A percentile compares a stretch with the other conserved stretches of the same genome.
These are phyloP conservation scores for Fregetta grallaria DNA, from an alignment of 2,113 vertebrate species.

Conservation along the genomic window DNA sequence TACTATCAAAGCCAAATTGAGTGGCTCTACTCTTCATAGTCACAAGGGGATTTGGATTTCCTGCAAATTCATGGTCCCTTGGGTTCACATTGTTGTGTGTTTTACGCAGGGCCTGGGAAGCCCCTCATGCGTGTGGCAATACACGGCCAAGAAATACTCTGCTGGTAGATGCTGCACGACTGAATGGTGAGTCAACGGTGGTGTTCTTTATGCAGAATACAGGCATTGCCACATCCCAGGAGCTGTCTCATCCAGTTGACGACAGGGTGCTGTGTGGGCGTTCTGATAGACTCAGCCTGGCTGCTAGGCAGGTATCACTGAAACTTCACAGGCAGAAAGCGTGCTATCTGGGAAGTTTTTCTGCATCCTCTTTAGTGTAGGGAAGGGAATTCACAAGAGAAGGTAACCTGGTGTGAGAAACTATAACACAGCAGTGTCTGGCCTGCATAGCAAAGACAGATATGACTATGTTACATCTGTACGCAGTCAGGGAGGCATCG, in stretches of 20 bases:
- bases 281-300: neutral
- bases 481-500: neutral
- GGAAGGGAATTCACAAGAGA: neutral
- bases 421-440: no score
- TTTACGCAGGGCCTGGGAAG: neutral
- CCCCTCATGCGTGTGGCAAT: neutral
- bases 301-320: neutral
- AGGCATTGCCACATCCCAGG: neutral
- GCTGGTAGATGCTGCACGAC: neutral
- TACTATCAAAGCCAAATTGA: neutral
- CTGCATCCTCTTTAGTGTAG: neutral
- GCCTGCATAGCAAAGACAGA: neutral
- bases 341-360: neutral
- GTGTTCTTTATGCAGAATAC: rapidly evolving
- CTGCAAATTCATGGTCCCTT: neutral
- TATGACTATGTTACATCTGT: neutral
- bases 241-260: neutral
- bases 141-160: neutral
- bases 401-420: neutral
- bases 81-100: neutral
- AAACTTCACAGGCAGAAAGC: neutral
- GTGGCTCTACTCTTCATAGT: neutral
- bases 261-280: neutral
- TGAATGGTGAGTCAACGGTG: neutral
- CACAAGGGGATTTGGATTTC: neutral